These are phyloP conservation scores for Clepsis dumicolana DNA, from an alignment of 2,888 invertebrate species.

Conservation along the genomic window DNA sequence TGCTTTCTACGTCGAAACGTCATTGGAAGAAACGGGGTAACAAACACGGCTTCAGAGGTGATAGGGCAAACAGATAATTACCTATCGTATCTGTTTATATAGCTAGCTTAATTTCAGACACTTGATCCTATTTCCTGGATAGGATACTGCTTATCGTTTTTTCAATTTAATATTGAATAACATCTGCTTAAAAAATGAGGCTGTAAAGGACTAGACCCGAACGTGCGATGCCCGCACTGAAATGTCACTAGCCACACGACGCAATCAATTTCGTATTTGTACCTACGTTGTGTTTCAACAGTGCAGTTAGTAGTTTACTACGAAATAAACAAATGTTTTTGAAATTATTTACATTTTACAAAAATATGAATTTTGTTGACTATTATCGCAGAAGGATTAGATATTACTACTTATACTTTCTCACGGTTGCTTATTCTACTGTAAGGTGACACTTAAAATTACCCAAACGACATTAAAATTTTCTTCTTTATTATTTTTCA, in stretches of 20 bases:
- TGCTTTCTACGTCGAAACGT: too few relatives aligned
- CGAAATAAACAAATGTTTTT: slow-evolving; percentile 52
- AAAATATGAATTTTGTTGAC: not conserved
- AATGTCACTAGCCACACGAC: slow-evolving; percentile 84
- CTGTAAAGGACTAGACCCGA: slow-evolving; percentile 50
- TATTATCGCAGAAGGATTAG: not conserved
- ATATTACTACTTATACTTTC: not conserved
- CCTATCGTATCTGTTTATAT: too few relatives aligned
- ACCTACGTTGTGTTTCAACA: slow-evolving; percentile 77
- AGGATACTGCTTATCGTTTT: not conserved
- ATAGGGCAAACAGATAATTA: too few relatives aligned
- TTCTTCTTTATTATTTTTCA: not conserved
- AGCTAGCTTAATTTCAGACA: too few relatives aligned
- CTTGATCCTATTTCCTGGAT: too few relatives aligned
- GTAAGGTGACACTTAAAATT: not conserved
- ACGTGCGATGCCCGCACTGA: slow-evolving; percentile 68
- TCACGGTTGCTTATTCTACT: not conserved
- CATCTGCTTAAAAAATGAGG: not conserved
- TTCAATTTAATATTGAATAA: too few relatives aligned
- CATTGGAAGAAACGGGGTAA: too few relatives aligned
- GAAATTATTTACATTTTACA: slow-evolving; percentile 49
- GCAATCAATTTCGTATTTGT: slow-evolving; percentile 86
- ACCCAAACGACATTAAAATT: not conserved
- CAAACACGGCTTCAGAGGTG: too few relatives aligned
- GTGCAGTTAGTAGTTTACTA: slow-evolving; percentile 77